Evolutionary conservation across 2,113 vertebrate species (phyloP).

Genomic region (Thymallus thymallus): DNA sequence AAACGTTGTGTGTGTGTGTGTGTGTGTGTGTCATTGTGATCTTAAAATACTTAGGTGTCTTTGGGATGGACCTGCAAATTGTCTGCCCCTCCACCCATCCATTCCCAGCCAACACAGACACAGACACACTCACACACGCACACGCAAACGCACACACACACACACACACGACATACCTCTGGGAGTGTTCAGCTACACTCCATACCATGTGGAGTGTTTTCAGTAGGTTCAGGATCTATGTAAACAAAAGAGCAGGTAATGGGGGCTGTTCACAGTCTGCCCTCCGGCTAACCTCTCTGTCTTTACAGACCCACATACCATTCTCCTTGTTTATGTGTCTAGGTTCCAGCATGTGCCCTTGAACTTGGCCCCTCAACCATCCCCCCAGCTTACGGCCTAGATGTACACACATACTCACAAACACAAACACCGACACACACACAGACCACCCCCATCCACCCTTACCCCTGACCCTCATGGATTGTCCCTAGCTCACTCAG

Average conservation of each 20-base stretch:
- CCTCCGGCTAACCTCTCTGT: conserved; percentile 77
- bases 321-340: conserved; percentile 75
- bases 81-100: too few species aligned
- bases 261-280: conserved; percentile 73
- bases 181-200: conserved; percentile 24
- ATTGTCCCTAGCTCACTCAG: not conserved
- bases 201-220: conserved; percentile 58
- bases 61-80: too few species aligned
- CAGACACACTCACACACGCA: not conserved
- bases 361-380: conserved; percentile 71
- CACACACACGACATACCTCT: conserved; percentile 17
- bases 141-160: conserved; percentile 3
- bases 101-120: too few species aligned
- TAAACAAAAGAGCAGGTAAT: conserved; percentile 77
- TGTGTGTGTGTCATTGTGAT: conserved; percentile 3
- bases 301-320: conserved; percentile 80
- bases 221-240: conserved; percentile 78
- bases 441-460: not conserved
- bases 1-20: not conserved
- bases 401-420: not conserved
- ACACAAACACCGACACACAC: not conserved
- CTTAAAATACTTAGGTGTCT: not conserved
- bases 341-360: conserved; percentile 77
- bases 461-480: not conserved
- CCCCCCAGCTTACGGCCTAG: conserved; percentile 33